Base-by-base conservation (phyloP, 2,113 vertebrate genomes). In the Aspiorhynchus laticeps region DNA sequence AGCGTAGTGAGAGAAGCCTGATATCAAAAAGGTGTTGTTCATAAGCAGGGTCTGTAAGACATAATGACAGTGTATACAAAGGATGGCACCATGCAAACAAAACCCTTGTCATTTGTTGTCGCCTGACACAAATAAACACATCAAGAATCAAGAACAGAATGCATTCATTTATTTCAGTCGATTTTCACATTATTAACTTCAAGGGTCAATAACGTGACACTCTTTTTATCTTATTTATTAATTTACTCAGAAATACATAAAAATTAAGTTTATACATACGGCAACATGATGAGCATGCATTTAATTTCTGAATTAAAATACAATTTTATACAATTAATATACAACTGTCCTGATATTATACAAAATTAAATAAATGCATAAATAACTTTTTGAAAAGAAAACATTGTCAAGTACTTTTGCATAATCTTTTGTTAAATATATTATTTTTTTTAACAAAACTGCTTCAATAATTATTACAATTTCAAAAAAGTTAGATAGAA, bases 1-100 rank as follows among this genome's bases (percentile, higher is more conserved):
- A 43, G 63, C n/a, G 11, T 53, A 71, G 74, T 24, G 21, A 71
- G 43, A 63, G 76, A 41, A 51, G 74, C 59, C 84, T 78, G 74
- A 79, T 74, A 85, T 51, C 56, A 36, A 85, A 65, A 65, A 81
- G 59, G 79, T 65, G 38, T 81, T 65, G 59, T 14, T 65, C 78
- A 63, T 63, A 63, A 63, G 63, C 59, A 65, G n/a, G 36, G 59
- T 46, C 59, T 81, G 79, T 31, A 21, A 65, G 36, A 65, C 59
- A 81, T 81, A 43, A 81, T 81, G 59, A 65, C 56, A 21, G 38
- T 46, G 59, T 81, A 65, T 12, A 81, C 38, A 65, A 31, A 80
- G 61, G 59, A 28, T 8, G 4, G 79, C 59, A 31, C 79, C 56
- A 11, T 41, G 36, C 59, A 81, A 81, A 81, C 59, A 81, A 81